phyloP scores from a whole-genome alignment of 2,888 invertebrate genomes.

The Leucoptera coffeella region DNA sequence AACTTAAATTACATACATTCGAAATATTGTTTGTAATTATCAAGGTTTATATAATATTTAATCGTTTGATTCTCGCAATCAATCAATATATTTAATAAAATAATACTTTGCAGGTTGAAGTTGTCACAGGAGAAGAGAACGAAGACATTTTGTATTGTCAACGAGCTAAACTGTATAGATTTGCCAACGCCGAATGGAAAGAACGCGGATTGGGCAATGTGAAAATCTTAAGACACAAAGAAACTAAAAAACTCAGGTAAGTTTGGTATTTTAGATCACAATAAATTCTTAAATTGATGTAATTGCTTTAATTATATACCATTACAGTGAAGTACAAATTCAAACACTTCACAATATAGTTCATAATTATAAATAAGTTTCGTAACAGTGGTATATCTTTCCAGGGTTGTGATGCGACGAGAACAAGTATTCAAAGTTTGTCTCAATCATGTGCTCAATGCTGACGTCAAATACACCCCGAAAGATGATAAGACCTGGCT shows the following conservation, averaged over 20 bases:
- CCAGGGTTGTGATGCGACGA: constrained; percentile 82
- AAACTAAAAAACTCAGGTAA: constrained; percentile 61
- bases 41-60: no score
- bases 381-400: no score
- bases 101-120: constrained; percentile 54
- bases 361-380: no score
- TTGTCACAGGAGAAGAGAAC: constrained; percentile 80
- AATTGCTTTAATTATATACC: no score
- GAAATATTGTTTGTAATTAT: no score
- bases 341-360: no score
- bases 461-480: constrained; percentile 59
- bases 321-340: no score
- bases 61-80: not conserved
- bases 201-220: constrained; percentile 85
- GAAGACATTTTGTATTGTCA: constrained; percentile 74
- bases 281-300: no score
- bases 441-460: constrained; percentile 70
- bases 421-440: constrained; percentile 87
- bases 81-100: constrained; percentile 1
- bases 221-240: constrained; percentile 69
- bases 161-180: constrained; percentile 78
- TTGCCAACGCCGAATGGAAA: constrained; percentile 77
- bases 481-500: constrained; percentile 82
- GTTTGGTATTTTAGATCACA: no score
- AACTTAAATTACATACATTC: no score